Evolutionary conservation across 1,140 invertebrate genomes (phyloP), one percentile per base, ranked within the genome.

Genomic region (Pemphigus obesinymphae): DNA sequence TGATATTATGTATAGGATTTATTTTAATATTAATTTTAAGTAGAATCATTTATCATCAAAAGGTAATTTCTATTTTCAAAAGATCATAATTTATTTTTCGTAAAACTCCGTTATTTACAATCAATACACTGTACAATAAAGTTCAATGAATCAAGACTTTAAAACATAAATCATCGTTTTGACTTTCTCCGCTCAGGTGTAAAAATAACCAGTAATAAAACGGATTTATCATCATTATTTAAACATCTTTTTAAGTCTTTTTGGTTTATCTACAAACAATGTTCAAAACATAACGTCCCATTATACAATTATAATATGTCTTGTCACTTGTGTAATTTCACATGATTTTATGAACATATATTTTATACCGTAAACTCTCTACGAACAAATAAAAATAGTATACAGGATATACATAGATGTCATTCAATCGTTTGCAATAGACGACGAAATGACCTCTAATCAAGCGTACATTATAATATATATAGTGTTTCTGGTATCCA

Each of bases 161-260:
- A 6, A 73, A 73, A 31, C 70, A 73, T 73, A 73, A 73, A 73
- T 73, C 70, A 73, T 73, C 43, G 26, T 29, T 73, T 73, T 50
- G 45, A 73, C 45, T 73, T 50, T 73, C 29, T 73, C n/a, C 43
- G 26, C 45, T 50, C 70, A 73, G 70, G 70, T 73, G 45, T 73
- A n/a, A 48, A 73, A 48, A 73, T 48, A 73, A 50, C 70, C 43
- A 31, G 70, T 48, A 48, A 7, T 20, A 13, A 73, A 48, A 50
- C 17, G 70, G 45, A 73, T 73, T 73, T 73, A 73, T 73, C 70
- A 73, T 73, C 70, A 48, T 73, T 73, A 73, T 73, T 73, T 50
- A 50, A 73, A 73, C 43, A 43, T 73, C 31, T 73, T 50, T 34
- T 20, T 73, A 50, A 50, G 29, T 50, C 8, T 20, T 34, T 5